Percentiles rank a stretch among this genome's conserved stretches.
These are phyloP conservation scores for Urocynchramus pylzowi DNA, from an alignment of 2,113 vertebrate species.

Conservation along the genomic window DNA sequence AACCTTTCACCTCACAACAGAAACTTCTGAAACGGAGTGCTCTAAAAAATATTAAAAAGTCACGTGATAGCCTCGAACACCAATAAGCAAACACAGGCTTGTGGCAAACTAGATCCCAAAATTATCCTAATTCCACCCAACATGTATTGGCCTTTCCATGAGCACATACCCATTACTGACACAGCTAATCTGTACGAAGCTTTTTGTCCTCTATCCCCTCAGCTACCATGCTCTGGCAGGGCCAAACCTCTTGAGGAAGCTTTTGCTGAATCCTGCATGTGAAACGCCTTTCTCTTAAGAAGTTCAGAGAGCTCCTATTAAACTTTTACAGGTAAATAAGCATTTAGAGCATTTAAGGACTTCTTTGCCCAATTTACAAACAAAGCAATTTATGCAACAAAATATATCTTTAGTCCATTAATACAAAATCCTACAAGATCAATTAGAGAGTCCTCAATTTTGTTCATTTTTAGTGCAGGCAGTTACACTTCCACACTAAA, in stretches of 20 bases:
- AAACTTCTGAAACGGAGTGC: neutral
- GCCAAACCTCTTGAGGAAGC: neutral
- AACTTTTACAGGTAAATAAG: neutral
- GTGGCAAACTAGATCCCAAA: neutral
- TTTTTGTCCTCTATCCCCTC: neutral
- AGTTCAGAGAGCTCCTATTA: neutral
- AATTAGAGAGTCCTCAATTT: neutral
- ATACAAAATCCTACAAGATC: neutral
- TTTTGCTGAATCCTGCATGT: neutral
- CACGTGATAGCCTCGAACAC: rapidly evolving
- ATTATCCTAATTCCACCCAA: neutral
- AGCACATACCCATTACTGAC: neutral
- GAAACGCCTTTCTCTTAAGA: neutral
- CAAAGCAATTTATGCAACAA: neutral
- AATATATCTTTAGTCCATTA: neutral
- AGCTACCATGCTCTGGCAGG: neutral
- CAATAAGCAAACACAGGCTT: neutral
- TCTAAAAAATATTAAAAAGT: neutral
- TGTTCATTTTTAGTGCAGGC: neutral
- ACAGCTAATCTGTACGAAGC: neutral
- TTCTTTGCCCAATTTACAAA: neutral
- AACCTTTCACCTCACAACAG: neutral
- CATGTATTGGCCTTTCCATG: rapidly evolving
- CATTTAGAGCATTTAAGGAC: neutral
- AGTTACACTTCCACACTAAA: neutral